Base-by-base conservation (phyloP, 2,797 vertebrate species). In the Alcedo quadribrachys region DNA sequence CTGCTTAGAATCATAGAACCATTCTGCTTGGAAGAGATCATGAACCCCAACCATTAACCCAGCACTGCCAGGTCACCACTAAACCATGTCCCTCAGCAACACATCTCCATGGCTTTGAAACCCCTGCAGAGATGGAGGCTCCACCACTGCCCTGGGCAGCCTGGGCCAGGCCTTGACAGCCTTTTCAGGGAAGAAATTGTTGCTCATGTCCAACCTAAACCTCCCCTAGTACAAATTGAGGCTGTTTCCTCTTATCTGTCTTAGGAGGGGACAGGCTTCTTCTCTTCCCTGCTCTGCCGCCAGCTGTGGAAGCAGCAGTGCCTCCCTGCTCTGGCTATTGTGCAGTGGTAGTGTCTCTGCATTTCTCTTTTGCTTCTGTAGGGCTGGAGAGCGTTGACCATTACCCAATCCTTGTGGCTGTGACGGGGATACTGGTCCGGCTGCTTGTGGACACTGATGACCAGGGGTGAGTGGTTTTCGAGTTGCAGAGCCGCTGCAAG, bases 371-470 rank as follows among this genome's bases (percentile, higher is more conserved):
- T 78, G 61, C 65, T 85, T 87, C 53, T 20, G 0, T 20, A 99
- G 99, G 99, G 70, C 97, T 99, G 95, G 99, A 99, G 94, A 99
- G 99, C 0, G 99, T 99, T 60, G 99, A 99, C 97, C 99, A 99
- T 94, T 99, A 99, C 92, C 99, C 99, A 37, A 99, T 99, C 93
- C 98, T 99, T 25, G 99, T 99, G 87, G 99, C 99, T 2, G 99
- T 99, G 71, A 99, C 99, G 0, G 99, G 99, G 63, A 99, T 99
- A 95, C 97, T 99, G 94, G 98, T 99, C 42, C 98, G 97, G 55
- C 97, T 99, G 61, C 98, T 99, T 81, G 98, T 99, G 91, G 99
- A 99, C 51, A 98, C 98, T 55, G 98, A 98, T 50, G 92, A 95
- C 89, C 98, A 98, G 50, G 98, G 98, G 99, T 99, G 96, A 98